Evolutionary conservation across 64 coral and sea anemone species (phyloP).

Genomic region (Orbicella faveolata): DNA sequence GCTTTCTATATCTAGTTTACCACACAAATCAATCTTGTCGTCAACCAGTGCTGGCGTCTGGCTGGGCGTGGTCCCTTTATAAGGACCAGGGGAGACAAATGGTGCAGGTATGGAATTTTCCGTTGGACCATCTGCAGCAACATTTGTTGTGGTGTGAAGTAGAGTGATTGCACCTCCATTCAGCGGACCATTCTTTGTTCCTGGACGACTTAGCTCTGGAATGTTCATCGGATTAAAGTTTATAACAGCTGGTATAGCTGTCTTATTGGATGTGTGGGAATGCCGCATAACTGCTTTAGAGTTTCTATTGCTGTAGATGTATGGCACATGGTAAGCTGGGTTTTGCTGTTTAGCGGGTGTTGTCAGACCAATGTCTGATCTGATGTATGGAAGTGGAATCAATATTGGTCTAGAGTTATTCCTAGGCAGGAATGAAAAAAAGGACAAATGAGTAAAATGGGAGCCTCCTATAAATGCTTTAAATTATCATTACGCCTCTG

Average conservation of each 20-base stretch:
- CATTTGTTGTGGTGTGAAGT: conserved; percentile 49
- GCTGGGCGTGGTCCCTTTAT: background rate
- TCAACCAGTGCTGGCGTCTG: background rate
- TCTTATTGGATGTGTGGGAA: background rate
- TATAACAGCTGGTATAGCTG: conserved; percentile 67
- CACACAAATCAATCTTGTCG: background rate
- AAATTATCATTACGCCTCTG: background rate
- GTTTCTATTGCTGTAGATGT: conserved; percentile 40
- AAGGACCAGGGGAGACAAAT: conserved; percentile 4
- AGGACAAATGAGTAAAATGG: background rate
- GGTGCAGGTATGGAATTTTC: conserved; percentile 6
- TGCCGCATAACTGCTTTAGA: background rate
- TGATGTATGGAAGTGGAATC: conserved; percentile 83
- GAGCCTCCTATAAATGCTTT: background rate
- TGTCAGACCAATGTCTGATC: conserved; percentile 21
- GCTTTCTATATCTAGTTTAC: conserved; percentile 44
- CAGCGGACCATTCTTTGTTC: conserved; percentile 48
- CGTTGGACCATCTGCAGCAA: conserved; percentile 33
- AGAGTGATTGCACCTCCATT: conserved; percentile 37
- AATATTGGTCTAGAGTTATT: conserved; percentile 47
- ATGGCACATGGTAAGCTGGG: conserved; percentile 41
- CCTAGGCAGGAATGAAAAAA: conserved; percentile 25
- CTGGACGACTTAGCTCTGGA: conserved; percentile 50
- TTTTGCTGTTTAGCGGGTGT: conserved; percentile 22
- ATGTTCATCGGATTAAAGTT: conserved; percentile 70